Percentiles rank a stretch among this genome's conserved stretches.
These are phyloP conservation scores for Tupaia chinensis DNA, from an alignment of 2,113 vertebrate genomes.

Conservation along the genomic window DNA sequence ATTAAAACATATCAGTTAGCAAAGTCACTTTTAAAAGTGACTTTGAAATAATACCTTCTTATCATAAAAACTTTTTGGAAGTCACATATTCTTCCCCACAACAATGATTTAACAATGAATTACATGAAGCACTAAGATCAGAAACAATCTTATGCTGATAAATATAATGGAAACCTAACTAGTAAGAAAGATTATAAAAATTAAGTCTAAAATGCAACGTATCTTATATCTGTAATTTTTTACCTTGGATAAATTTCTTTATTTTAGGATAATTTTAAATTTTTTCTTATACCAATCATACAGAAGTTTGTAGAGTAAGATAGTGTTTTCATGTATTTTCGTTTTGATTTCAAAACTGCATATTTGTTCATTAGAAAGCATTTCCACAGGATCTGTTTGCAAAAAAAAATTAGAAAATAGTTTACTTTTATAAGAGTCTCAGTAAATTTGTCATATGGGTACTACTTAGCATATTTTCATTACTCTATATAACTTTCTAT, in stretches of 20 bases:
- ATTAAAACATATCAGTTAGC: constrained; percentile 75
- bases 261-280: constrained; percentile 31
- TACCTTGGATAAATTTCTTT: constrained; percentile 27
- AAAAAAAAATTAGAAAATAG: constrained; percentile 29
- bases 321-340: background rate
- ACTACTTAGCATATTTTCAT: background rate
- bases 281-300: constrained; percentile 9
- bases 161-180: constrained; percentile 28
- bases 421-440: background rate
- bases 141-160: constrained; percentile 26
- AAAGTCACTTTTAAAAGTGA: constrained; percentile 61
- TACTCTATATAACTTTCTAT: background rate
- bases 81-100: constrained; percentile 17
- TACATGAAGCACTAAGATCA: constrained; percentile 51
- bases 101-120: background rate
- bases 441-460: background rate
- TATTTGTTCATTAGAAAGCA: background rate
- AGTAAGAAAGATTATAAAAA: constrained; percentile 54
- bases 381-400: constrained; percentile 4
- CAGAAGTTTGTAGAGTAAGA: constrained; percentile 10
- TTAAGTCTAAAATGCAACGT: background rate
- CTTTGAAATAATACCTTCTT: constrained; percentile 61
- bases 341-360: background rate
- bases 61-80: constrained; percentile 59
- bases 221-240: background rate